Percentiles rank a stretch among this genome's conserved stretches.
These are phyloP conservation scores for Petrophora chlorosata DNA, from an alignment of 2,888 invertebrate species.

Conservation along the genomic window DNA sequence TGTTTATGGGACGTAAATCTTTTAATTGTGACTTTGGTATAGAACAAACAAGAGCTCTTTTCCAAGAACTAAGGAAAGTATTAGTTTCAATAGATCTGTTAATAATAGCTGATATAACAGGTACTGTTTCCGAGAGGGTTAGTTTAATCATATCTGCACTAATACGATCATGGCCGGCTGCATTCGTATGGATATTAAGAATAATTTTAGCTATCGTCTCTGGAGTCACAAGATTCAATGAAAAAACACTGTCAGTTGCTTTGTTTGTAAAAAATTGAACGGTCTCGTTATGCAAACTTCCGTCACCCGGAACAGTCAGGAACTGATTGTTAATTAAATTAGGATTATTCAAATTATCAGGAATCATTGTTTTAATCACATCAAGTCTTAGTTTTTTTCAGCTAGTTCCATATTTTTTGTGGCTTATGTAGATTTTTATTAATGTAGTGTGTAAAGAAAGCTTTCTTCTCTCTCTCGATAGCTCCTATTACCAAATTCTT, in stretches of 20 bases:
- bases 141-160: background rate
- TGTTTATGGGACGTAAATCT: background rate
- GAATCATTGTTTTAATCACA: background rate
- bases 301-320: background rate
- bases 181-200: constrained; percentile 1
- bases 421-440: background rate
- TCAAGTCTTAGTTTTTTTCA: background rate
- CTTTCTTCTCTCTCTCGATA: no score
- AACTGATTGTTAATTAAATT: background rate
- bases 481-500: no score
- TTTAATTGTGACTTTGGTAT: background rate
- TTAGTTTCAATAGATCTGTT: background rate
- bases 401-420: background rate
- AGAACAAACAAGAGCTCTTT: background rate
- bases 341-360: no score
- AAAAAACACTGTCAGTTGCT: background rate
- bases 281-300: background rate
- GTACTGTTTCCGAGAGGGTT: background rate
- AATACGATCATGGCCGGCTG: background rate
- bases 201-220: background rate
- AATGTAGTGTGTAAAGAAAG: no score
- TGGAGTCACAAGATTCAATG: background rate
- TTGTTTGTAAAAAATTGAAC: background rate
- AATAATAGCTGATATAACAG: background rate
- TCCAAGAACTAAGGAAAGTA: background rate